Conservation (phyloP, 2,888 invertebrate genomes). For the Agonopterix arenella region DNA sequence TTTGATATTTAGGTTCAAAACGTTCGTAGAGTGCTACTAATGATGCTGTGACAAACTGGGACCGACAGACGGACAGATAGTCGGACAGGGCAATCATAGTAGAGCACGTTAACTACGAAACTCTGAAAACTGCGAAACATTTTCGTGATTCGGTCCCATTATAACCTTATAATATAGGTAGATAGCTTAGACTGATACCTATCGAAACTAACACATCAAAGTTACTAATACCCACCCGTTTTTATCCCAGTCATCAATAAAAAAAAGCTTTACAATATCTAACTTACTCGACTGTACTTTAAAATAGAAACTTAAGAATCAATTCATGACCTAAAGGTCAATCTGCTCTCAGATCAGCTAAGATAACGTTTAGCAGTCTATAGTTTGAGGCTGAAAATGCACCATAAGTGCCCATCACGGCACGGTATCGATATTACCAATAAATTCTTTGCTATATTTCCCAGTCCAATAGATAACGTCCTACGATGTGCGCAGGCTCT, state of each 20-base stretch:
- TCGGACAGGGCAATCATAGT: too few species aligned
- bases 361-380: slow-evolving; percentile 39
- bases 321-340: slow-evolving; percentile 67
- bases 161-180: background rate
- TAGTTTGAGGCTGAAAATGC: slow-evolving; percentile 36
- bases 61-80: background rate
- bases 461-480: slow-evolving; percentile 60
- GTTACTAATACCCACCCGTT: background rate
- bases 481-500: slow-evolving; percentile 46
- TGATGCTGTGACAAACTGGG: background rate
- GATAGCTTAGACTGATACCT: background rate
- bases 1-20: too few species aligned
- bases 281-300: slow-evolving; percentile 15
- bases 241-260: background rate
- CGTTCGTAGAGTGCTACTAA: too few species aligned
- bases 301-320: slow-evolving; percentile 63
- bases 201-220: background rate
- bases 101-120: too few species aligned
- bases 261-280: background rate
- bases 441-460: slow-evolving; percentile 62
- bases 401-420: slow-evolving; percentile 56
- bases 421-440: slow-evolving; percentile 58
- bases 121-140: background rate
- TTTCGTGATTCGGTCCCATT: background rate
- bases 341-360: slow-evolving; percentile 31